Evolutionary conservation across 2,888 invertebrate genomes (phyloP).

Genomic region (Sesia bembeciformis): DNA sequence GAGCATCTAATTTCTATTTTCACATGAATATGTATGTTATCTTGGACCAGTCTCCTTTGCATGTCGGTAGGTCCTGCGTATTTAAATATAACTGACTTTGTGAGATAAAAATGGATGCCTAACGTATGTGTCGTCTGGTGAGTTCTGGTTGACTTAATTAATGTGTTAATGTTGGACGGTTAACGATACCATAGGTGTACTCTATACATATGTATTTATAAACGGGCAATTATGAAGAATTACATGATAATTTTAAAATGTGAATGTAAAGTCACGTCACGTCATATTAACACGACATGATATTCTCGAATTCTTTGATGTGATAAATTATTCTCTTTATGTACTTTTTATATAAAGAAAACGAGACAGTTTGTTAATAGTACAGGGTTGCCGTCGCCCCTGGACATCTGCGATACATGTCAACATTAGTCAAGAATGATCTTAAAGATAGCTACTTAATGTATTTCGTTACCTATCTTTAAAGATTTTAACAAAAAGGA

Average conservation of each 20-base stretch:
- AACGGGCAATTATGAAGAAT: background rate
- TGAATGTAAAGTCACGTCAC: background rate
- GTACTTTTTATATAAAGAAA: no score
- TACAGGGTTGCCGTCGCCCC: no score
- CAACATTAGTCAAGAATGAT: no score
- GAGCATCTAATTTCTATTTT: slow-evolving; percentile 11
- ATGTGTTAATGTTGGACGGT: no score
- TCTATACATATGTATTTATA: background rate
- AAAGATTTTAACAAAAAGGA: no score
- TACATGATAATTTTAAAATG: background rate
- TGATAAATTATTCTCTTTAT: no score
- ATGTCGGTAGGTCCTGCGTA: background rate
- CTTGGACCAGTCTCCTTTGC: slow-evolving; percentile 2
- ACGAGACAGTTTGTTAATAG: no score
- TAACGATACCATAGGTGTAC: no score
- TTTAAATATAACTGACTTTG: background rate
- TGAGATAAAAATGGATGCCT: no score
- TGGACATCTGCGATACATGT: no score
- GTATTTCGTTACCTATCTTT: no score
- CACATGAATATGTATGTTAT: slow-evolving; percentile 10
- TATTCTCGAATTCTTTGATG: background rate
- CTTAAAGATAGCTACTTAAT: no score
- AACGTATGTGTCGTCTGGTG: background rate
- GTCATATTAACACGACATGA: background rate
- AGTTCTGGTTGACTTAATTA: background rate